Percentiles rank a stretch among this genome's conserved stretches.
phyloP scores from a whole-genome alignment of 1,140 invertebrate genomes.

The Drosophila insularis region DNA sequence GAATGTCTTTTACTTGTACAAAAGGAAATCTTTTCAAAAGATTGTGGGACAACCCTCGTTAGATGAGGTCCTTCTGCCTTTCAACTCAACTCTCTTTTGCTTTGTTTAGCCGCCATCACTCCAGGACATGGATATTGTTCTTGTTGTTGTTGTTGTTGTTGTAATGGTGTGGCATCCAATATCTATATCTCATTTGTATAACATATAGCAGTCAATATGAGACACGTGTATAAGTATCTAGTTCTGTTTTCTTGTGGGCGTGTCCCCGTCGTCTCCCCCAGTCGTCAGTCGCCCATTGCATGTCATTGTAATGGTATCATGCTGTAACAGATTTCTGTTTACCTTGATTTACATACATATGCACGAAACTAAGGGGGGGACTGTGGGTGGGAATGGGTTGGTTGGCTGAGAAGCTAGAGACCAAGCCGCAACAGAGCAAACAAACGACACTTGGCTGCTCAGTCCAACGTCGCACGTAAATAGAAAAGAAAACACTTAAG shows the following conservation, averaged over 20 bases:
- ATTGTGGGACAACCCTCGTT: not conserved
- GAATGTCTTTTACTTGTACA: no score
- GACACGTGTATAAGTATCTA: slow-evolving; percentile 77
- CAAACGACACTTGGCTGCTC: slow-evolving; percentile 54
- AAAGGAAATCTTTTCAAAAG: not conserved
- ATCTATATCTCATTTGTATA: slow-evolving; percentile 71
- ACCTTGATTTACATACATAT: slow-evolving; percentile 76
- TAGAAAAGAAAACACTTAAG: slow-evolving; percentile 69
- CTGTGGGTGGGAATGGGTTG: no score
- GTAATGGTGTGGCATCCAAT: slow-evolving; percentile 64
- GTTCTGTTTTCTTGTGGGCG: slow-evolving; percentile 24
- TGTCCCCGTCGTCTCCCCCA: not conserved
- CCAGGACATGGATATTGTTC: slow-evolving; percentile 8
- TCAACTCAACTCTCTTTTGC: not conserved
- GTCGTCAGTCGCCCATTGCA: slow-evolving; percentile 45
- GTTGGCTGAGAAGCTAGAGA: not conserved
- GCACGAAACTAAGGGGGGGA: not conserved
- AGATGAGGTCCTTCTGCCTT: not conserved
- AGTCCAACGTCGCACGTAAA: slow-evolving; percentile 53
- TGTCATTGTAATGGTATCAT: slow-evolving; percentile 77
- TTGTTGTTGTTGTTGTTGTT: slow-evolving; percentile 22
- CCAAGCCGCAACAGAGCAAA: slow-evolving; percentile 59
- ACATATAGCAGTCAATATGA: slow-evolving; percentile 73
- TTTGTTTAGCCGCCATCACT: slow-evolving; percentile 7
- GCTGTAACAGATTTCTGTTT: slow-evolving; percentile 76